Evolutionary conservation across 2,888 invertebrate species (phyloP).

Genomic region (Deilephila porcellus): DNA sequence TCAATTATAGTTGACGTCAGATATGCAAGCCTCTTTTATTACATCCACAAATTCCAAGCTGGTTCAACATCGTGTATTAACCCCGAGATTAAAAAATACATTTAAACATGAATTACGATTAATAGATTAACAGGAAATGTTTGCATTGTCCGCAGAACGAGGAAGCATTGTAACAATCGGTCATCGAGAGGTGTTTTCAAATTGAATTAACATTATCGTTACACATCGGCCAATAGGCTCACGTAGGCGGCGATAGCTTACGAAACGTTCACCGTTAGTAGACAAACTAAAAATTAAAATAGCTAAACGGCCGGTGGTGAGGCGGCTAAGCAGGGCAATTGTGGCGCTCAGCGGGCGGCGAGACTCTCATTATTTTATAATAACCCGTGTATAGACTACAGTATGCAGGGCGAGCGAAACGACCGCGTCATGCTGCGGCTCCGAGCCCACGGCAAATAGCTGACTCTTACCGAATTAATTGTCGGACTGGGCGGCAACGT

Average conservation of each 20-base stretch:
- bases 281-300: conserved; percentile 85
- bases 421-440: conserved; percentile 75
- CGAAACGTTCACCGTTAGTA: conserved; percentile 78
- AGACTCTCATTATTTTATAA: conserved; percentile 84
- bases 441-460: conserved; percentile 64
- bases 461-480: conserved; percentile 80
- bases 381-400: conserved; percentile 69
- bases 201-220: conserved; percentile 26
- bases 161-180: conserved; percentile 27
- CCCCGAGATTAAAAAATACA: neutral
- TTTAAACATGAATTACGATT: conserved; percentile 8
- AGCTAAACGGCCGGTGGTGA: conserved; percentile 80
- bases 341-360: conserved; percentile 81
- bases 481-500: conserved; percentile 79
- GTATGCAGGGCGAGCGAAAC: conserved; percentile 65
- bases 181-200: conserved; percentile 27
- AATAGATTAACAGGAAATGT: conserved; percentile 23
- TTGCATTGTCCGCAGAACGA: conserved; percentile 20
- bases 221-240: conserved; percentile 17
- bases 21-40: neutral
- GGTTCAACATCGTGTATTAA: neutral
- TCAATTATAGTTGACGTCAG: neutral
- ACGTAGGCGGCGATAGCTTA: conserved; percentile 69
- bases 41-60: neutral
- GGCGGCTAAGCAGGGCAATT: conserved; percentile 82